Conservation (phyloP, 92 coral and sea anemone genomes). For the Chrysogorgia sp. region DNA sequence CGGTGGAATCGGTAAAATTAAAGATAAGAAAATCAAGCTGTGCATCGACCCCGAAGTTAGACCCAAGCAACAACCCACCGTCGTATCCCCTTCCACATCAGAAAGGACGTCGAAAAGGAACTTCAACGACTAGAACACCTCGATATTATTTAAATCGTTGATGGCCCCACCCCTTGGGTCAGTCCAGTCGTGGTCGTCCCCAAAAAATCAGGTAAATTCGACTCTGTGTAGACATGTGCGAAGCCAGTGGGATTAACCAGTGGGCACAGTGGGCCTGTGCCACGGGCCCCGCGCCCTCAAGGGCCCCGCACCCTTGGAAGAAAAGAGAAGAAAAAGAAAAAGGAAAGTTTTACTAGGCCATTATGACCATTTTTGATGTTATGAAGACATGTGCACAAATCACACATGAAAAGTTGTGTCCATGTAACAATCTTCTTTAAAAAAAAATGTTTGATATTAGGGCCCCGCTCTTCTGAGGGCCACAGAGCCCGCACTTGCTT, state of each 20-base stretch:
- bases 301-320: too few relatives aligned
- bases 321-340: slow-evolving; percentile 61
- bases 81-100: slow-evolving; percentile 38
- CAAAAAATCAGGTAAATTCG: slow-evolving; percentile 63
- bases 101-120: slow-evolving; percentile 60
- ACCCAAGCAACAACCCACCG: slow-evolving; percentile 42
- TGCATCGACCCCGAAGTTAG: slow-evolving; percentile 55
- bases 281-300: too few relatives aligned
- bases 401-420: too few relatives aligned
- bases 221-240: slow-evolving; percentile 75
- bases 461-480: too few relatives aligned
- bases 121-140: slow-evolving; percentile 52
- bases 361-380: too few relatives aligned
- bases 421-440: too few relatives aligned
- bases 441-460: too few relatives aligned
- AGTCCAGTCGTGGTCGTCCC: slow-evolving; percentile 73
- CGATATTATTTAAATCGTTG: slow-evolving; percentile 67
- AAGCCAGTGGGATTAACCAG: slow-evolving; percentile 72
- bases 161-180: slow-evolving; percentile 73
- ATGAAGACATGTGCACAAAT: too few relatives aligned
- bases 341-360: too few relatives aligned
- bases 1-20: slow-evolving; percentile 65
- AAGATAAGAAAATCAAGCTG: slow-evolving; percentile 60
- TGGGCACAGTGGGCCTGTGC: too few relatives aligned
- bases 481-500: too few relatives aligned